Percentiles rank a stretch among this genome's conserved stretches.
Conservation (phyloP, 2,888 invertebrate species). For the Drosophila melanocephala region DNA sequence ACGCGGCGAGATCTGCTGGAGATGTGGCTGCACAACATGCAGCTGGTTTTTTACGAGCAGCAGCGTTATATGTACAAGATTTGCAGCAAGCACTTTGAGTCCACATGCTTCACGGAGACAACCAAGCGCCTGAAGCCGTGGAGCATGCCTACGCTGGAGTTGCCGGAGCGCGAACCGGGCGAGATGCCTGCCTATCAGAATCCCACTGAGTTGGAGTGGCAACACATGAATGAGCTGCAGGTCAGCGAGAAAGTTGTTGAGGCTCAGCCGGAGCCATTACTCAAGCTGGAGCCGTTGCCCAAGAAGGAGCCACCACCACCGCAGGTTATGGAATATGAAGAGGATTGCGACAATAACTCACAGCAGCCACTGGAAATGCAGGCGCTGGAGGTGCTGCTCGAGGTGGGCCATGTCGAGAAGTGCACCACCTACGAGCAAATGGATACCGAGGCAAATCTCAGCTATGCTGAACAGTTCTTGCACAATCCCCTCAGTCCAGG, state of each 20-base stretch:
- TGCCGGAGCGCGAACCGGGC: slow-evolving; percentile 42
- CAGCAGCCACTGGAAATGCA: slow-evolving; percentile 46
- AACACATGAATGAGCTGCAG: slow-evolving; percentile 37
- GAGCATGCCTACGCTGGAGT: slow-evolving; percentile 76
- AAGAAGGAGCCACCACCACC: background rate
- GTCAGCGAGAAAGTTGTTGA: background rate
- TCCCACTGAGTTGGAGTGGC: slow-evolving; percentile 63
- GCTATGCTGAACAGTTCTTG: slow-evolving; percentile 24
- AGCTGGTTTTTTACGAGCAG: slow-evolving; percentile 62
- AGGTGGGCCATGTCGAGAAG: slow-evolving; percentile 72
- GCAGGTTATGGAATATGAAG: background rate
- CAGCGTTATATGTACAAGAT: slow-evolving; percentile 73
- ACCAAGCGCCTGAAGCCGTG: slow-evolving; percentile 70
- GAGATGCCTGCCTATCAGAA: slow-evolving; percentile 27
- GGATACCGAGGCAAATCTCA: slow-evolving; percentile 30
- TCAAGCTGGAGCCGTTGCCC: slow-evolving; percentile 32
- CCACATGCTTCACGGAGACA: slow-evolving; percentile 57
- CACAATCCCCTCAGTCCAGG: background rate
- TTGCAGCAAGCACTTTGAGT: slow-evolving; percentile 79
- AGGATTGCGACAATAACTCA: slow-evolving; percentile 20
- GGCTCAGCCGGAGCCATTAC: slow-evolving; percentile 38
- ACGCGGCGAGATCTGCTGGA: slow-evolving; percentile 52
- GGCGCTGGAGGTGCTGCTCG: slow-evolving; percentile 62
- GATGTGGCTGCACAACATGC: slow-evolving; percentile 77
- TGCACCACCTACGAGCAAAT: slow-evolving; percentile 65